Evolutionary conservation across 1,140 invertebrate species (phyloP).

Genomic region (Scaptomyza montana): DNA sequence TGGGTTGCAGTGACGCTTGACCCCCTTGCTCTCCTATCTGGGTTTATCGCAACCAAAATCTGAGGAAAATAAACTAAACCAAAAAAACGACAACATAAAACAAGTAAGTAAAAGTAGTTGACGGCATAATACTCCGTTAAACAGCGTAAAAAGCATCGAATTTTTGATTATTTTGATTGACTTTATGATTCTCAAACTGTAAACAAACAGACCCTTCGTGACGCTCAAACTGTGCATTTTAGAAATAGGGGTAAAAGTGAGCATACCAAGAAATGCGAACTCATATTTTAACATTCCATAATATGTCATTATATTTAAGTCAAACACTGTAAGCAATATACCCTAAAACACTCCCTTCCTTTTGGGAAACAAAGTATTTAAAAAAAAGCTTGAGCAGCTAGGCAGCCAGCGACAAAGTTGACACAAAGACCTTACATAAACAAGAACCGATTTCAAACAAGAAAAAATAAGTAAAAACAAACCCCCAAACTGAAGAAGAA

Average conservation of each 20-base stretch:
- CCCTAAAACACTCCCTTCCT: not conserved
- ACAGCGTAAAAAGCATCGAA: not conserved
- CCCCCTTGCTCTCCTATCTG: conserved; percentile 26
- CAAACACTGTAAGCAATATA: too few species aligned
- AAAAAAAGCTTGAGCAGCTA: conserved; percentile 60
- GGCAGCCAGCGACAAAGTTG: conserved; percentile 55
- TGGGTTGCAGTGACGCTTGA: conserved; percentile 48
- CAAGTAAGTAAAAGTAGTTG: not conserved
- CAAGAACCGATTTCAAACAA: conserved; percentile 68
- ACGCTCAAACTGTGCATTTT: not conserved
- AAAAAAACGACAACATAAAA: conserved; percentile 43
- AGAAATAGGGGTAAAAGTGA: too few species aligned
- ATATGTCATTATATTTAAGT: too few species aligned
- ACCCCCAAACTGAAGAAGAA: conserved; percentile 20
- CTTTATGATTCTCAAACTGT: not conserved
- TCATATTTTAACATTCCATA: too few species aligned
- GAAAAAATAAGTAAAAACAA: conserved; percentile 23
- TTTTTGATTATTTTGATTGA: not conserved
- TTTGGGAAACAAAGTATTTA: not conserved
- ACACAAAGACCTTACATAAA: conserved; percentile 80
- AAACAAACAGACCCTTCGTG: not conserved
- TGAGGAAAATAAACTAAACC: conserved; percentile 50
- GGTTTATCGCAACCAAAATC: conserved; percentile 48
- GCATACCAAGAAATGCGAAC: too few species aligned
- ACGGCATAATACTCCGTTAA: conserved; percentile 10